Percentiles rank a stretch among this genome's conserved stretches.
These are phyloP conservation scores for Malurus elegans DNA, from an alignment of 2,113 vertebrate genomes.

Conservation along the genomic window DNA sequence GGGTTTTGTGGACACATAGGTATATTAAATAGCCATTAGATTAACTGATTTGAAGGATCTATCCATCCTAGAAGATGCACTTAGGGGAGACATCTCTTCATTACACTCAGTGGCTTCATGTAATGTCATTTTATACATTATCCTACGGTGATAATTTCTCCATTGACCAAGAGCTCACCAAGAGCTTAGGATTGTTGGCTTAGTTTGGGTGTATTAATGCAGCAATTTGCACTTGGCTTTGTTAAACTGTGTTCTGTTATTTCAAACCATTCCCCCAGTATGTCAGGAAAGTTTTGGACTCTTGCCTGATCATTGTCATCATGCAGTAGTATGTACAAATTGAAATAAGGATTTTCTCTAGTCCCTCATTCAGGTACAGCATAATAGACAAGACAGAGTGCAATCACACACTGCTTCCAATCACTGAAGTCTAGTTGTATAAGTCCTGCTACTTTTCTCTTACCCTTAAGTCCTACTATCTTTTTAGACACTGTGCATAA, in stretches of 20 bases:
- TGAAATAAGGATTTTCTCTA: neutral
- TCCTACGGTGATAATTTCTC: fast-evolving
- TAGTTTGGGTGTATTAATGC: neutral
- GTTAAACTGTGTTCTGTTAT: neutral
- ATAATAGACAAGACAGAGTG: neutral
- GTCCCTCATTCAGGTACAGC: neutral
- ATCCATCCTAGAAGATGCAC: neutral
- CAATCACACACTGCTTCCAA: neutral
- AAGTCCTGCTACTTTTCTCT: neutral
- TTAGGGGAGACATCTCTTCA: neutral
- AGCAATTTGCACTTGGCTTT: neutral
- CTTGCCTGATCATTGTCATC: no score
- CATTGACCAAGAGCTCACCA: neutral
- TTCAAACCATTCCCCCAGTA: neutral
- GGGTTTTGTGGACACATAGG: neutral
- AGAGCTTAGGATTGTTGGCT: neutral
- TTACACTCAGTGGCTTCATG: fast-evolving
- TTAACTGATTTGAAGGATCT: neutral
- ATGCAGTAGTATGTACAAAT: neutral
- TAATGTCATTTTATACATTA: neutral
- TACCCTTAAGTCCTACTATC: neutral
- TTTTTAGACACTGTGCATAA: neutral
- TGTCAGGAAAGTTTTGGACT: neutral
- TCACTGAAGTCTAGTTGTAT: neutral
- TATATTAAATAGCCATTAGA: neutral